Percentiles rank a stretch among this genome's conserved stretches.
Evolutionary conservation across 2,113 vertebrate species (phyloP).

Genomic region (Cinclus cinclus): DNA sequence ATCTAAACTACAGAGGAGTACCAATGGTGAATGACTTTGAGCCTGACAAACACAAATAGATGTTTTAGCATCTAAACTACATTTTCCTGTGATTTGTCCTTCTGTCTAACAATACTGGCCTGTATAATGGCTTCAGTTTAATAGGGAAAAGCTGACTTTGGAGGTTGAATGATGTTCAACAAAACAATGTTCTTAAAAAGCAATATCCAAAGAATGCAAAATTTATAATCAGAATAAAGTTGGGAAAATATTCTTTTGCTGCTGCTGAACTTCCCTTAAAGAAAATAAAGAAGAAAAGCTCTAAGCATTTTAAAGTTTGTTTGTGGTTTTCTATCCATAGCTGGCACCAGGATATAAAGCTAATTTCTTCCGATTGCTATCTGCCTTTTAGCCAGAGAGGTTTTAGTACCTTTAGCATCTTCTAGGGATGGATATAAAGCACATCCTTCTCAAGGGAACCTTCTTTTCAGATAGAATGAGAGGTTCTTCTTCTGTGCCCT

Average conservation of each 20-base stretch:
- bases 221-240: background rate
- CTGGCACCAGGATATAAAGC: constrained; percentile 7
- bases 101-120: background rate
- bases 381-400: background rate
- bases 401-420: background rate
- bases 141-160: background rate
- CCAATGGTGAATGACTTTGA: background rate
- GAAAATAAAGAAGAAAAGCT: background rate
- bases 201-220: background rate
- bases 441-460: background rate
- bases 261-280: background rate
- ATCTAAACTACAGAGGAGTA: background rate
- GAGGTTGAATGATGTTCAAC: background rate
- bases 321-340: background rate
- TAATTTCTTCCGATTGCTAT: constrained; percentile 37
- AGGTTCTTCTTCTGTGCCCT: background rate
- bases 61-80: constrained; percentile 4
- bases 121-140: background rate
- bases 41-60: background rate
- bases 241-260: background rate
- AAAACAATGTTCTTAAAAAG: background rate
- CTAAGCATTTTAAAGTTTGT: background rate
- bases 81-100: background rate
- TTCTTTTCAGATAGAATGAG: background rate
- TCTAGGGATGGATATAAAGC: constrained; percentile 13